Evolutionary conservation across 2,797 vertebrate genomes (phyloP).

Genomic region (Clamator glandarius): DNA sequence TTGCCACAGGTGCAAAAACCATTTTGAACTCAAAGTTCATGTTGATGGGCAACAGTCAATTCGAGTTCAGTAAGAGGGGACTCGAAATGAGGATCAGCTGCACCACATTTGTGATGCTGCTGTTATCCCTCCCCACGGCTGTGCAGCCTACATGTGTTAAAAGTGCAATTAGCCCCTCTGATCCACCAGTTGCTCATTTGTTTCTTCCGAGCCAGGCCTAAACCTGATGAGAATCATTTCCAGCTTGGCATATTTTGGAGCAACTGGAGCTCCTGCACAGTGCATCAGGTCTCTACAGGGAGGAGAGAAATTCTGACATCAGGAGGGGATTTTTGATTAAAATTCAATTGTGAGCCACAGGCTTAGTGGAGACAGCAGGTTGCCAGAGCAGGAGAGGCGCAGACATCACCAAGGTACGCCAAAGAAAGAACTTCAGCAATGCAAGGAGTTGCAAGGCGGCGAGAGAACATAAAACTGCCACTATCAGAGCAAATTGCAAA

Average conservation of each 20-base stretch:
- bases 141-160: neutral
- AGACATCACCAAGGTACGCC: neutral
- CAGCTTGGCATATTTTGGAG: neutral
- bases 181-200: neutral
- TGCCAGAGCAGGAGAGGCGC: neutral
- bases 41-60: neutral
- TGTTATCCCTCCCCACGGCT: neutral
- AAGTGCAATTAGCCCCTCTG: neutral
- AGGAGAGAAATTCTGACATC: neutral
- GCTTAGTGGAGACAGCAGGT: neutral
- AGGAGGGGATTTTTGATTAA: constrained; percentile 42
- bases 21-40: neutral
- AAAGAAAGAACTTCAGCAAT: neutral
- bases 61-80: neutral
- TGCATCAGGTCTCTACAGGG: neutral
- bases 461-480: neutral
- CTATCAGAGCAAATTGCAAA: neutral
- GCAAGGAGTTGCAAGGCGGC: neutral
- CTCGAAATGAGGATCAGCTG: neutral
- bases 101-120: neutral
- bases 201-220: neutral
- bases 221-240: neutral
- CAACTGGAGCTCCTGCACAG: neutral
- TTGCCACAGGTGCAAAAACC: neutral
- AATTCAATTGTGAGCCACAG: neutral